Conservation (phyloP, 64 coral and sea anemone genomes). For the Montipora efflorescens region DNA sequence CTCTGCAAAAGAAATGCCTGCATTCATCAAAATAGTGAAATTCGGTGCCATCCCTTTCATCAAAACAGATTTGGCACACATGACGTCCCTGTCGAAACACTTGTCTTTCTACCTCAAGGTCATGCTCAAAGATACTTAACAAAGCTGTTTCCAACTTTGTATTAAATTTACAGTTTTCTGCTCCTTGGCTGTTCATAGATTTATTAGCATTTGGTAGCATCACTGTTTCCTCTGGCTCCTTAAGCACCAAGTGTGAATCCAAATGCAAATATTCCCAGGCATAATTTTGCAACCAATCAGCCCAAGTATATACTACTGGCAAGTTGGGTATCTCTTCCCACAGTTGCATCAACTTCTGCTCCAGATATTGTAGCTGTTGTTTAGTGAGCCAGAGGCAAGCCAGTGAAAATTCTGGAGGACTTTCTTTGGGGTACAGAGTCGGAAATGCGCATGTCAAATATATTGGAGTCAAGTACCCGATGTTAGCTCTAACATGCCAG, state of each 20-base stretch:
- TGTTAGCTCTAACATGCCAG: slow-evolving; percentile 57
- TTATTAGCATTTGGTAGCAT: neutral
- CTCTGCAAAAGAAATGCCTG: slow-evolving; percentile 83
- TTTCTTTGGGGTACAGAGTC: slow-evolving; percentile 65
- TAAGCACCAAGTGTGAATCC: slow-evolving; percentile 61
- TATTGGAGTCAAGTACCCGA: slow-evolving; percentile 65
- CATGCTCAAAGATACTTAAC: slow-evolving; percentile 87
- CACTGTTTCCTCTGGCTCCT: neutral
- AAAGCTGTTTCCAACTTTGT: slow-evolving; percentile 63
- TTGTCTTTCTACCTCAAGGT: slow-evolving; percentile 78
- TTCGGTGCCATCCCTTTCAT: slow-evolving; percentile 75
- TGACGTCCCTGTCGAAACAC: slow-evolving; percentile 69
- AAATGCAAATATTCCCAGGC: slow-evolving; percentile 56
- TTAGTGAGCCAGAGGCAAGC: slow-evolving; percentile 80
- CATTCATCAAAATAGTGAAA: slow-evolving; percentile 94
- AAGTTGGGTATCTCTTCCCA: slow-evolving; percentile 61
- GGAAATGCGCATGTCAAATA: slow-evolving; percentile 58
- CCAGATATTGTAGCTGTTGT: slow-evolving; percentile 51
- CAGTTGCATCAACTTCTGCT: slow-evolving; percentile 41
- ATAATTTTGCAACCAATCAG: slow-evolving; percentile 83
- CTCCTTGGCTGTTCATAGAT: neutral
- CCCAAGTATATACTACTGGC: slow-evolving; percentile 84
- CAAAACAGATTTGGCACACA: slow-evolving; percentile 93
- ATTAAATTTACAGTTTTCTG: neutral
- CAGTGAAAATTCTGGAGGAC: slow-evolving; percentile 64